phyloP scores from a whole-genome alignment of 2,797 vertebrate species.

The Harpagifer antarcticus region DNA sequence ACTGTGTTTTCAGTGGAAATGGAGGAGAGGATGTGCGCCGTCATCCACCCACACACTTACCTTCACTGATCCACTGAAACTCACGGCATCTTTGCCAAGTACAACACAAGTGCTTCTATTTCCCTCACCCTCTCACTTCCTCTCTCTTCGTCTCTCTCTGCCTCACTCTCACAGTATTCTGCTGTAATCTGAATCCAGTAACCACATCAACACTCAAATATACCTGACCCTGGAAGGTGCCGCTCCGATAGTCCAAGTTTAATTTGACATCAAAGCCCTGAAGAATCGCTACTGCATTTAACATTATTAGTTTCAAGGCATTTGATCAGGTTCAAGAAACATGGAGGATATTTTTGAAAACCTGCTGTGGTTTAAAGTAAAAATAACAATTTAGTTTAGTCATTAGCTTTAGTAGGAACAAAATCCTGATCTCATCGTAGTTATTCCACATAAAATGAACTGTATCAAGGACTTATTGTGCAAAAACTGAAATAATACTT shows the following conservation, averaged over 20 bases:
- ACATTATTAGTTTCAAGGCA: constrained; percentile 1
- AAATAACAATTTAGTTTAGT: not conserved
- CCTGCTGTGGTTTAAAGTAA: not conserved
- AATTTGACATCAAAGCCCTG: constrained; percentile 13
- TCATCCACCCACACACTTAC: constrained; percentile 73
- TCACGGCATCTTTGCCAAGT: constrained; percentile 55
- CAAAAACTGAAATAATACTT: no score
- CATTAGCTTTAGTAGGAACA: not conserved
- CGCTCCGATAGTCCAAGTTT: constrained; percentile 8
- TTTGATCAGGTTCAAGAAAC: constrained; percentile 13
- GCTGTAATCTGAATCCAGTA: constrained; percentile 7
- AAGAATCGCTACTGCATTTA: not conserved
- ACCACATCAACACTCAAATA: not conserved
- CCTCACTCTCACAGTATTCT: constrained; percentile 7
- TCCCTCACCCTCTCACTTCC: constrained; percentile 56
- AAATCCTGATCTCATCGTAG: not conserved
- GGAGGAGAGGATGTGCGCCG: constrained; percentile 54
- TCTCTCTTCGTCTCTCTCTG: constrained; percentile 34
- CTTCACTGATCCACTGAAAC: constrained; percentile 68
- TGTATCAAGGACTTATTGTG: no score
- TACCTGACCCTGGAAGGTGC: not conserved
- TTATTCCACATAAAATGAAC: not conserved
- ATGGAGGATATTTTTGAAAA: not conserved
- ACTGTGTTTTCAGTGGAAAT: constrained; percentile 38
- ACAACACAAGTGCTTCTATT: constrained; percentile 59